Percentiles rank a stretch among this genome's conserved stretches.
Conservation (phyloP, 2,888 invertebrate genomes). For the Diarsia mendica region DNA sequence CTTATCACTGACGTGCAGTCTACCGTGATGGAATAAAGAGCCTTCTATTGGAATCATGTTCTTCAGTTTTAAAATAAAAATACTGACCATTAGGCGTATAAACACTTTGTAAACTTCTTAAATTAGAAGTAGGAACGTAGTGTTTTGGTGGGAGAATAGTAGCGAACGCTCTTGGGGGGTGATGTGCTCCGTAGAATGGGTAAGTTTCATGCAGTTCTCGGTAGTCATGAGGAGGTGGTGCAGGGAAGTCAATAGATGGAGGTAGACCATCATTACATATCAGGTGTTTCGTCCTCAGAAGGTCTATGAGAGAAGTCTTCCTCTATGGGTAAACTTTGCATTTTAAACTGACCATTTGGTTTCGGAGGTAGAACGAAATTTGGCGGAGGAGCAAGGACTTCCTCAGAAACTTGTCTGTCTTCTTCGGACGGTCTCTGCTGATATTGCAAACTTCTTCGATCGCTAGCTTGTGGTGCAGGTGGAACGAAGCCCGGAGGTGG, state of each 20-base stretch:
- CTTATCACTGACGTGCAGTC: neutral
- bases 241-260: conserved; percentile 3
- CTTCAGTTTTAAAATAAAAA: conserved; percentile 48
- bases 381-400: conserved; percentile 3
- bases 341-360: conserved; percentile 1
- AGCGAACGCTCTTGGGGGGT: conserved; percentile 80
- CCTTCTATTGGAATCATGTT: conserved; percentile 7
- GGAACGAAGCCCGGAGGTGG: conserved; percentile 79
- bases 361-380: conserved; percentile 5
- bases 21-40: conserved; percentile 44
- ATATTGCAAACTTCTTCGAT: conserved; percentile 32
- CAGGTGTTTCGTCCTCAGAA: conserved; percentile 7
- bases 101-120: conserved; percentile 32
- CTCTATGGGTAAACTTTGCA: conserved; percentile 6
- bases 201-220: neutral
- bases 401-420: neutral
- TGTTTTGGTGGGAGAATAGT: conserved; percentile 77
- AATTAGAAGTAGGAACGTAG: conserved; percentile 51
- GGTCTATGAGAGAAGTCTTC: neutral
- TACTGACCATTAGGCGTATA: conserved; percentile 55
- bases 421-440: conserved; percentile 2
- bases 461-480: conserved; percentile 1
- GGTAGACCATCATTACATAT: conserved; percentile 9
- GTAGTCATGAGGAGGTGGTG: neutral
- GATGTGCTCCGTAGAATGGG: neutral